These are phyloP conservation scores for Menura novaehollandiae DNA, from an alignment of 2,113 vertebrate species.

Conservation along the genomic window DNA sequence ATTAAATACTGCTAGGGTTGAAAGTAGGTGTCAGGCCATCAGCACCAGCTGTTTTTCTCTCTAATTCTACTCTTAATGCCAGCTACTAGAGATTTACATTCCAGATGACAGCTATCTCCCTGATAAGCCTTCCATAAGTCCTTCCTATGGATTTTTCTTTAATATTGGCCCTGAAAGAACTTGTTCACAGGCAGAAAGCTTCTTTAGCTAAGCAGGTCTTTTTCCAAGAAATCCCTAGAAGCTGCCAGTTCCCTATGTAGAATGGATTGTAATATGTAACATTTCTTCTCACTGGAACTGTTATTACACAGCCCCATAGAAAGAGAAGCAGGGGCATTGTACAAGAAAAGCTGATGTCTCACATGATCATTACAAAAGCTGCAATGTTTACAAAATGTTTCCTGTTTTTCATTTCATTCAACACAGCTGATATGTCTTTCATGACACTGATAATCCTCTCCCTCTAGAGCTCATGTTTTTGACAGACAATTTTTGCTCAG, in stretches of 20 bases:
- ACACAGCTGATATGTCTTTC: neutral
- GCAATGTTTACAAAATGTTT: neutral
- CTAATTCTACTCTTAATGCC: neutral
- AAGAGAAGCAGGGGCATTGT: neutral
- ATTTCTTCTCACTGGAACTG: neutral
- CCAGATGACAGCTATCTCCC: neutral
- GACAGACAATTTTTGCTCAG: neutral
- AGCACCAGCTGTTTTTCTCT: neutral
- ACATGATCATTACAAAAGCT: neutral
- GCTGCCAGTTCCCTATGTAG: neutral
- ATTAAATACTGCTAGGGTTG: neutral
- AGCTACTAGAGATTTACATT: neutral
- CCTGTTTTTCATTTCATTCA: neutral
- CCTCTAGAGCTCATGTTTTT: neutral
- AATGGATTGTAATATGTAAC: neutral
- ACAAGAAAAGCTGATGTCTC: neutral
- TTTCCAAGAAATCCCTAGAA: neutral
- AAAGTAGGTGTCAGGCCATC: neutral
- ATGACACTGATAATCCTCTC: neutral
- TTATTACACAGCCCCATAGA: neutral
- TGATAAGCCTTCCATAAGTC: too few relatives aligned
- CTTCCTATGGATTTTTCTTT: neutral
- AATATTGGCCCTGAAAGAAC: neutral
- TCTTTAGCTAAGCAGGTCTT: neutral
- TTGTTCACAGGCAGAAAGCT: neutral